Evolutionary conservation across 2,113 vertebrate species (phyloP), one percentile per base, ranked within the genome.

Genomic region (Hypocryptadius cinnamomeus): DNA sequence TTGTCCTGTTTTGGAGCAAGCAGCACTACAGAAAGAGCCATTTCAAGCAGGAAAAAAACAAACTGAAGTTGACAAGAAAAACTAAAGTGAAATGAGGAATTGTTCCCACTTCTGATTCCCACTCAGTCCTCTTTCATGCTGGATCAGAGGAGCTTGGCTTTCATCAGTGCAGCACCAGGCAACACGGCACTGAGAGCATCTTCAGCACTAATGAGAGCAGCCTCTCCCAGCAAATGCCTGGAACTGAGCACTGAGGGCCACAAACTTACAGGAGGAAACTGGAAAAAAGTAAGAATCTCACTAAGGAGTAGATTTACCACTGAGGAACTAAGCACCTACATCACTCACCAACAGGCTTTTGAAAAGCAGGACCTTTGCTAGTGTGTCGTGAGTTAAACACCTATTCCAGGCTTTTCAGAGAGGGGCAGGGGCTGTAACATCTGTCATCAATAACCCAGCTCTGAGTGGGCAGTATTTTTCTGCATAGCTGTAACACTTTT

Each of bases 51-150:
- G 22, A 85, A 66, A 57, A 92, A 81, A 28, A 20, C 60, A 89
- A 90, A 82, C 31, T 92, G 57, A 79, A 81, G 31, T 48, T 71
- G 80, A 92, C 88, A 96, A 88, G 25, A 86, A 86, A 92, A 96
- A 64, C 13, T 48, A 27, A 60, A 92, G 28, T 11, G 73, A 88
- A 94, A 93, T 64, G 53, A 95, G 53, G 79, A 90, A 92, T 72
- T 81, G 69, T 89, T 93, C 57, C 80, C 72, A 61, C 61, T 96
- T 93, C 81, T 90, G 86, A 93, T 90, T 93, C 56, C 69, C 73
- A 90, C 69, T 84, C 90, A 81, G 83, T 44, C 53, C 8, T 87
- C 77, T 79, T 92, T 96, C 90, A 94, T 80, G 88, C 73, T 69
- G 65, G 60, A 96, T 96, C 86, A 95, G 77, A 93, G 80, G 31